Evolutionary conservation across 1,140 invertebrate genomes (phyloP).

Genomic region (Drosophila nikananu): DNA sequence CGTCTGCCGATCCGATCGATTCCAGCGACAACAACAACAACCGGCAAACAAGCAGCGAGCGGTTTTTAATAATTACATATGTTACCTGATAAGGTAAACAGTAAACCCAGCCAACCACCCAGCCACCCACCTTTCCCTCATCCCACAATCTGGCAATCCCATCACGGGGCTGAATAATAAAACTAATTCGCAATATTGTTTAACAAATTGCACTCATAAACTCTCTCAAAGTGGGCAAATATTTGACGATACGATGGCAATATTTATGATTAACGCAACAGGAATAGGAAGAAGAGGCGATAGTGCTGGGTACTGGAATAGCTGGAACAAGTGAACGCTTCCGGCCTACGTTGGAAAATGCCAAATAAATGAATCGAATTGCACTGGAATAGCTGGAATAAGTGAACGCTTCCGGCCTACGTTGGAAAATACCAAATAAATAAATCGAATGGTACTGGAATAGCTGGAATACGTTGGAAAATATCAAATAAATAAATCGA

Average conservation of each 20-base stretch:
- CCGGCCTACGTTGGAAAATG: background rate
- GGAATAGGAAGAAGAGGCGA: constrained; percentile 7
- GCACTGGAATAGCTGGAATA: background rate
- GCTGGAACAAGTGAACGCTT: constrained; percentile 2
- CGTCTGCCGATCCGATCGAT: constrained; percentile 48
- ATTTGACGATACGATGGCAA: constrained; percentile 39
- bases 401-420: background rate
- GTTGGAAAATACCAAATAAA: background rate
- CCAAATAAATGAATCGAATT: background rate
- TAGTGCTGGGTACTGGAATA: constrained; percentile 3
- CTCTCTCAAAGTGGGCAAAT: constrained; percentile 46
- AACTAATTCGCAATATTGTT: constrained; percentile 70
- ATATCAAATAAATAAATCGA: background rate
- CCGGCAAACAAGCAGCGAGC: constrained; percentile 6
- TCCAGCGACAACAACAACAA: constrained; percentile 15
- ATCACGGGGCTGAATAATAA: constrained; percentile 46
- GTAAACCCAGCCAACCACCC: constrained; percentile 9
- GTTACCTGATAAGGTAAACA: constrained; percentile 50
- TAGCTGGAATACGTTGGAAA: background rate
- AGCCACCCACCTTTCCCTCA: background rate
- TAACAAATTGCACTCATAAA: constrained; percentile 66
- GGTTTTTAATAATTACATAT: constrained; percentile 57
- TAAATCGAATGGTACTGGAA: constrained; percentile 11
- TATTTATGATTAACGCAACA: constrained; percentile 30
- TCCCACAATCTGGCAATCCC: constrained; percentile 15